Conservation (phyloP, 1,140 invertebrate genomes). For the Drosophila pseudoobscura region DNA sequence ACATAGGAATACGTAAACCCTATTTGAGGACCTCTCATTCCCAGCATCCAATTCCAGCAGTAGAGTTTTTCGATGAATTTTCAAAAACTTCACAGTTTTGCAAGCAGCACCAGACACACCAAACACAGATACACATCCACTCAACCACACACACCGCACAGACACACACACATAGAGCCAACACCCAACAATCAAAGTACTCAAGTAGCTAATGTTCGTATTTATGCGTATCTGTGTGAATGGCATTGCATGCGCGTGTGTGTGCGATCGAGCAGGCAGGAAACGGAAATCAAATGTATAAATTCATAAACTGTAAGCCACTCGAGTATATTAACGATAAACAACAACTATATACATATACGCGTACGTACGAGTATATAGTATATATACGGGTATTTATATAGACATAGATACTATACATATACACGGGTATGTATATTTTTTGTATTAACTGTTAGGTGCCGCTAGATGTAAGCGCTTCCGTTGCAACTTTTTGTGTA, state of each 20-base stretch:
- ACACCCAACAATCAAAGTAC: slow-evolving; percentile 17
- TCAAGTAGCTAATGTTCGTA: slow-evolving; percentile 40
- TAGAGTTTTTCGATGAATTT: slow-evolving; percentile 13
- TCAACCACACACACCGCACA: not conserved
- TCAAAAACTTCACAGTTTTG: slow-evolving; percentile 24
- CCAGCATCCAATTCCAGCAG: not conserved
- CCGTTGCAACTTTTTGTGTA: slow-evolving; percentile 55
- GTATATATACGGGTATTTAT: slow-evolving; percentile 22
- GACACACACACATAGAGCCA: slow-evolving; percentile 6
- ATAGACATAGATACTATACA: slow-evolving; percentile 8
- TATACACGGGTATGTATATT: slow-evolving; percentile 46
- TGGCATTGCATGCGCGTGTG: slow-evolving; percentile 47
- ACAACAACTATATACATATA: slow-evolving; percentile 20
- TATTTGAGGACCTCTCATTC: slow-evolving; percentile 15
- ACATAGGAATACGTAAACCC: not conserved
- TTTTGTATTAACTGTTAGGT: slow-evolving; percentile 72
- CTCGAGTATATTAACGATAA: slow-evolving; percentile 10
- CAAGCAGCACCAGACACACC: slow-evolving; percentile 37
- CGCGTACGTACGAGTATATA: slow-evolving; percentile 18
- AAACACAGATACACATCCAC: slow-evolving; percentile 5
- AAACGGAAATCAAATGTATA: slow-evolving; percentile 63
- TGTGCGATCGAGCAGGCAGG: slow-evolving; percentile 16
- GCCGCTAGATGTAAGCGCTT: slow-evolving; percentile 73
- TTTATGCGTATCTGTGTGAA: slow-evolving; percentile 40
- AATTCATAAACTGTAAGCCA: slow-evolving; percentile 44